A percentile compares a stretch with the other conserved stretches of the same genome.
Conservation (phyloP, 2,888 invertebrate genomes). For the Acronicta leporina region DNA sequence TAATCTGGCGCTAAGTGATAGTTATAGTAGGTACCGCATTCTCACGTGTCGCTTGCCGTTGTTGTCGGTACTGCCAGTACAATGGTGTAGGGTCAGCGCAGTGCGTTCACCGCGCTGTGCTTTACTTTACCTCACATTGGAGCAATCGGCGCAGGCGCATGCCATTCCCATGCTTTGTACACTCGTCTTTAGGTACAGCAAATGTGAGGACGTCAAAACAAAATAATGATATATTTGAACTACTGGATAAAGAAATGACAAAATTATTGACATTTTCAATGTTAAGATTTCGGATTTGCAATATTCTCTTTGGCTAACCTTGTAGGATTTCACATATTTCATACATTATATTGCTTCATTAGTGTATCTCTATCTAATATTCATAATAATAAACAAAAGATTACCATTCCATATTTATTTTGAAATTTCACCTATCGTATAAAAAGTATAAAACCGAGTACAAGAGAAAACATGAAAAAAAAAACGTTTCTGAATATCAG, state of each 20-base stretch:
- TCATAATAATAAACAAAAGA: too few relatives aligned
- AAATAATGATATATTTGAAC: background rate
- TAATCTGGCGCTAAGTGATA: constrained; percentile 28
- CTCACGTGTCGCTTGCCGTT: constrained; percentile 58
- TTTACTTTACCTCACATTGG: constrained; percentile 67
- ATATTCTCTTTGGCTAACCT: too few relatives aligned
- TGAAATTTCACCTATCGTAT: too few relatives aligned
- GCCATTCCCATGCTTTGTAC: constrained; percentile 46
- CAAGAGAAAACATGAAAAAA: too few relatives aligned
- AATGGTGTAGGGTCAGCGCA: constrained; percentile 83
- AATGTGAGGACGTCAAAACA: constrained; percentile 6
- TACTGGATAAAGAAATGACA: background rate
- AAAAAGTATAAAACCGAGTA: too few relatives aligned
- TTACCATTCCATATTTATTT: too few relatives aligned
- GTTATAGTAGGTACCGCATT: background rate
- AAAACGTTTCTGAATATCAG: too few relatives aligned
- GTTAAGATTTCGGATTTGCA: too few relatives aligned
- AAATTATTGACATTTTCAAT: too few relatives aligned
- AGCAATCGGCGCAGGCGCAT: constrained; percentile 46
- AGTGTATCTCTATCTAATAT: too few relatives aligned
- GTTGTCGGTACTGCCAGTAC: constrained; percentile 72
- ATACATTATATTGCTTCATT: too few relatives aligned
- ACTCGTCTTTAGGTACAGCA: constrained; percentile 20
- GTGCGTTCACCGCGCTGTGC: constrained; percentile 85
- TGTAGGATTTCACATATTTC: too few relatives aligned